phyloP scores from a whole-genome alignment of 2,113 vertebrate genomes.

The Pimephales promelas region DNA sequence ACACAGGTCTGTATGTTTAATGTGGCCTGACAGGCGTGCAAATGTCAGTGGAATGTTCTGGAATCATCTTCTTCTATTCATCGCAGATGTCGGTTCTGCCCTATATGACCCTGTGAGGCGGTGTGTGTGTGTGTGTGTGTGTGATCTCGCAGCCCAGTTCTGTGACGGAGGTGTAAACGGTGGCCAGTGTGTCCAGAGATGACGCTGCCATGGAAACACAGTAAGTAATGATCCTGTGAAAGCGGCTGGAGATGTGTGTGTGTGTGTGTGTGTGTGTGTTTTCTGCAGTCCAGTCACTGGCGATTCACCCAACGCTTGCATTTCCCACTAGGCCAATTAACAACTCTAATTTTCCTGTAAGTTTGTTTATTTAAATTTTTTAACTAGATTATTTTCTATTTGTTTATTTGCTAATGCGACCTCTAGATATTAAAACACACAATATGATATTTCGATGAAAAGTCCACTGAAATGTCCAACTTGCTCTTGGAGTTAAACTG shows the following conservation, averaged over 20 bases:
- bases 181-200: slow-evolving; percentile 26
- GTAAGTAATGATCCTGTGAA: slow-evolving; percentile 32
- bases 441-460: neutral
- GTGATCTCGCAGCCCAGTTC: slow-evolving; percentile 34
- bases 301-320: neutral
- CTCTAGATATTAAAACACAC: neutral
- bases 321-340: slow-evolving; percentile 28
- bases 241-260: slow-evolving; percentile 32
- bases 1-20: slow-evolving; percentile 64
- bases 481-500: too few relatives aligned
- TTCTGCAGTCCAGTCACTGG: slow-evolving; percentile 24
- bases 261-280: slow-evolving; percentile 30
- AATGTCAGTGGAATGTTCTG: slow-evolving; percentile 76
- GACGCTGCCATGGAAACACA: slow-evolving; percentile 48
- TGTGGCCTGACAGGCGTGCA: slow-evolving; percentile 74
- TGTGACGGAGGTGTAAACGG: slow-evolving; percentile 42
- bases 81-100: slow-evolving; percentile 71
- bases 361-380: slow-evolving; percentile 13
- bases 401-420: slow-evolving; percentile 1
- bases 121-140: slow-evolving; percentile 45
- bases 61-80: slow-evolving; percentile 62
- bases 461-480: too few relatives aligned
- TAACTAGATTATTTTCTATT: slow-evolving; percentile 3
- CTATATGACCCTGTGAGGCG: slow-evolving; percentile 52
- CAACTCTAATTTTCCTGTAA: neutral